Percentiles rank a stretch among this genome's conserved stretches.
Conservation (phyloP, 1,140 invertebrate species). For the Formica exsecta region DNA sequence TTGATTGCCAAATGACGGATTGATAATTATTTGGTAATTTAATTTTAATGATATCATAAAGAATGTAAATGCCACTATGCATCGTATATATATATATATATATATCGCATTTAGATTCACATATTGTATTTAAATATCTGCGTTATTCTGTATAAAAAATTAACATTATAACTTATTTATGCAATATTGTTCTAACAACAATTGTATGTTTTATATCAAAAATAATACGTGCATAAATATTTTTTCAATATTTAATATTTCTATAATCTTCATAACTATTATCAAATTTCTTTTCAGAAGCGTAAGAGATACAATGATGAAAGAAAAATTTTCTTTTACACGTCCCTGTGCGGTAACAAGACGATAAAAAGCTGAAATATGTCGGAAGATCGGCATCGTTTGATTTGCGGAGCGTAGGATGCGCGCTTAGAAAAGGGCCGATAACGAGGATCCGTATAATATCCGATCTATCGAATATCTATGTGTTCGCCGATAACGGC, state of each 20-base stretch:
- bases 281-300: neutral
- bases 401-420: constrained; percentile 24
- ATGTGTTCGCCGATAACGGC: constrained; percentile 23
- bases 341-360: neutral
- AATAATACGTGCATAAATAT: neutral
- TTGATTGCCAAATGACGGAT: neutral
- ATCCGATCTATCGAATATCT: constrained; percentile 20
- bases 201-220: too few relatives aligned
- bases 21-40: constrained; percentile 5
- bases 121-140: constrained; percentile 1
- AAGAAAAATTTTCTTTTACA: neutral
- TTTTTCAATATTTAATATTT: neutral
- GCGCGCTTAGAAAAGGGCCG: neutral
- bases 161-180: neutral
- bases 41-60: neutral
- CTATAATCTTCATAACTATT: neutral
- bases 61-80: neutral
- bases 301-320: neutral
- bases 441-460: constrained; percentile 53
- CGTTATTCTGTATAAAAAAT: neutral
- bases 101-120: neutral
- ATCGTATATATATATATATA: neutral
- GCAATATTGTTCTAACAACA: neutral
- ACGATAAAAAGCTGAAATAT: constrained; percentile 25
- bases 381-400: constrained; percentile 14